Base-by-base conservation (phyloP, 2,113 vertebrate genomes). In the Heterochromis multidens region DNA sequence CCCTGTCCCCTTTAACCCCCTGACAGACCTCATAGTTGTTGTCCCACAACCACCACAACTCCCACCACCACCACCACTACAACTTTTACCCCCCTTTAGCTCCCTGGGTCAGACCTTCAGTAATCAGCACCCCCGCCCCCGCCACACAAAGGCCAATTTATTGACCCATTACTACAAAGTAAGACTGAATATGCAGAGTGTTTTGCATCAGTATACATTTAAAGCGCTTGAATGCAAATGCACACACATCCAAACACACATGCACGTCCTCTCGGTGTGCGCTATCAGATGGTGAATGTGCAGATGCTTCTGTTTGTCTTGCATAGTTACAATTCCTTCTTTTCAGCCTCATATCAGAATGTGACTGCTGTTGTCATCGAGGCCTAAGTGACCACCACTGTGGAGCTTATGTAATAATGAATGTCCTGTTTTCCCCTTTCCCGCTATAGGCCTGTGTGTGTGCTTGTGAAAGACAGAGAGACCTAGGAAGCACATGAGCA, bases 321-420 rank as follows among this genome's bases (percentile, higher is more conserved):
- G 74, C 61, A 74, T 86, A 23, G 70, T 88, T 62, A 89, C 86
- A 89, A 91, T 79, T 91, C 88, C 58, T 82, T 40, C 83, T 89
- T 85, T 91, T 89, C 87, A 87, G 77, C 9, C 17, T 23, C 37
- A 16, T 16, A 23, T 17, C 63, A 2, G 5, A 16, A 40, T 70
- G 23, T 29, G 63, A 49, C 67, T 74, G 89, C 83, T 93, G 88
- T 89, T 79, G 60, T 87, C 1, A 6, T 85, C 82, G 23, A 49
- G 80, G 86, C 31, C 83, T 82, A 80, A 77, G 79, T 49, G 84
- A 81, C 87, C 87, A 84, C 74, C 77, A 82, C 83, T 81, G 79
- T 87, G 83, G 63, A 49, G 58, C 82, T 93, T 90, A 93, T 87
- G 89, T 85, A 92, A 95, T 89, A 89, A 90, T 88, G 87, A 86